Conservation (phyloP, 2,888 invertebrate species). For the Aromia moschata region DNA sequence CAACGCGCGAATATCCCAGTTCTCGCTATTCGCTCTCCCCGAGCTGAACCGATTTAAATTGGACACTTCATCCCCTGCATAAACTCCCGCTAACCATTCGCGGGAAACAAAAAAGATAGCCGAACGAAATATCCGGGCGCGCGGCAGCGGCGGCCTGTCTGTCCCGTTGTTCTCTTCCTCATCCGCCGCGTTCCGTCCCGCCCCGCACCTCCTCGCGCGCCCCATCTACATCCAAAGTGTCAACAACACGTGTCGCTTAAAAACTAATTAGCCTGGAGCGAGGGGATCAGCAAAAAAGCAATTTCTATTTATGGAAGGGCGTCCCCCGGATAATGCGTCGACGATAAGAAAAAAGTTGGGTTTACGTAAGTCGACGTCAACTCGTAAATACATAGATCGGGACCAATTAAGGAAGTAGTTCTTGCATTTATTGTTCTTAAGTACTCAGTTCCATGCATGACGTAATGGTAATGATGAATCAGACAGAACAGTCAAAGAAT, state of each 20-base stretch:
- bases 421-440: too few species aligned
- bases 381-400: background rate
- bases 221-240: conserved; percentile 38
- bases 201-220: conserved; percentile 24
- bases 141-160: background rate
- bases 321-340: conserved; percentile 1
- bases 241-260: conserved; percentile 44
- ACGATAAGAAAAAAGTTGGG: background rate
- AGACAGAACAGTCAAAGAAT: too few species aligned
- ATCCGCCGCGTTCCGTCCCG: conserved; percentile 27
- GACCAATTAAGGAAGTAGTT: too few species aligned
- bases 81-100: background rate
- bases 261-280: conserved; percentile 40
- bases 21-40: background rate
- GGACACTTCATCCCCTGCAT: background rate
- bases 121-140: conserved; percentile 2
- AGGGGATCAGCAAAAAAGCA: conserved; percentile 23
- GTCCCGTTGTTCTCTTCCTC: conserved; percentile 27
- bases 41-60: conserved; percentile 6
- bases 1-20: background rate
- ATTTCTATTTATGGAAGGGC: conserved; percentile 32
- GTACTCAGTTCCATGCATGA: too few species aligned
- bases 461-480: too few species aligned
- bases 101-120: conserved; percentile 3
- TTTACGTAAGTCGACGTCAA: background rate